A percentile compares a stretch with the other conserved stretches of the same genome.
Evolutionary conservation across 1,140 invertebrate species (phyloP).

Genomic region (Leptonema lineaticorne): DNA sequence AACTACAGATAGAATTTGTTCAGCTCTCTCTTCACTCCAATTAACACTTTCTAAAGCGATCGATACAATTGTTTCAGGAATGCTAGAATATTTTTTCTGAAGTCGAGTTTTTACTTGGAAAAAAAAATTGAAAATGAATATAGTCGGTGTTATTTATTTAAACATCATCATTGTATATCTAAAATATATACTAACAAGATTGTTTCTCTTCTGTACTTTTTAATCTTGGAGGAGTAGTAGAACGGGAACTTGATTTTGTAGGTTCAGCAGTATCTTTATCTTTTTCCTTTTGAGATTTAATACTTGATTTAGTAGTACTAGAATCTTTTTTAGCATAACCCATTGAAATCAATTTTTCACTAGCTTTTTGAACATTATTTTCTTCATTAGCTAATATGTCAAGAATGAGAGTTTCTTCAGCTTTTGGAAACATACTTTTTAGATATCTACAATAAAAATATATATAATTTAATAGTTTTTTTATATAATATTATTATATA

Average conservation of each 20-base stretch:
- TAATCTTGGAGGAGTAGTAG: conserved; percentile 62
- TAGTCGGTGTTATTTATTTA: background rate
- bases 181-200: conserved; percentile 59
- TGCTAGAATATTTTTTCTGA: conserved; percentile 71
- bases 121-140: conserved; percentile 9
- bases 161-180: background rate
- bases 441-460: conserved; percentile 68
- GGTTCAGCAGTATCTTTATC: conserved; percentile 53
- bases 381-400: conserved; percentile 82
- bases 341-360: conserved; percentile 73
- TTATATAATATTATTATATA: background rate
- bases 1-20: conserved; percentile 74
- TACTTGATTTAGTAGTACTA: conserved; percentile 51
- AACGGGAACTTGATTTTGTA: conserved; percentile 51
- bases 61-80: conserved; percentile 76
- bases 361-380: conserved; percentile 85
- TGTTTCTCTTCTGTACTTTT: conserved; percentile 74
- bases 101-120: conserved; percentile 71
- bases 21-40: conserved; percentile 77
- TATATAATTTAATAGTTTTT: conserved; percentile 37
- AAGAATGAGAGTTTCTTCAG: conserved; percentile 83
- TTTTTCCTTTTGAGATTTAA: conserved; percentile 55
- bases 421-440: conserved; percentile 89
- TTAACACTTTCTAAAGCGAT: conserved; percentile 86
- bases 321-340: conserved; percentile 79